phyloP scores from a whole-genome alignment of 1,140 invertebrate genomes.

The Notospermus geniculatus region DNA sequence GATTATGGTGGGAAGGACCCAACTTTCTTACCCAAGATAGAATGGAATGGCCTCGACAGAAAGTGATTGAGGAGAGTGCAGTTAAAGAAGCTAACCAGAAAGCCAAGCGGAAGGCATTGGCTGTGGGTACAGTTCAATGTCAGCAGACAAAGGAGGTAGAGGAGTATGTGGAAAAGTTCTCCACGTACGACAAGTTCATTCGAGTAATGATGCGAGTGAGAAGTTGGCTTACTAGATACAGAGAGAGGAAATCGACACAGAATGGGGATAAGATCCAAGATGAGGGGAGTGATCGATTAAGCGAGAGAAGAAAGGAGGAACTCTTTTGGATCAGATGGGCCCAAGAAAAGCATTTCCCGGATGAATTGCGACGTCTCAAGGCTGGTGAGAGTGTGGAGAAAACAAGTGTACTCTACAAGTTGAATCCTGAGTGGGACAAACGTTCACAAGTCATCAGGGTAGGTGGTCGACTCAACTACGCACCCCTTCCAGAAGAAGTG shows the following conservation, averaged over 20 bases:
- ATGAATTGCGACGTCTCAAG: background rate
- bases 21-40: background rate
- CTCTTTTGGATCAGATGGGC: background rate
- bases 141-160: background rate
- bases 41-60: background rate
- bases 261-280: too few relatives aligned
- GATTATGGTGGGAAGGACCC: background rate
- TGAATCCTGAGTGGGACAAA: background rate
- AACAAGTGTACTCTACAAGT: background rate
- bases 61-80: background rate
- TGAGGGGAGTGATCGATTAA: too few relatives aligned
- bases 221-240: background rate
- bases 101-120: background rate
- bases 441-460: background rate
- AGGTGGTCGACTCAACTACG: background rate
- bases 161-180: background rate
- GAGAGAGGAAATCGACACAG: too few relatives aligned
- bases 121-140: background rate
- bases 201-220: slow-evolving; percentile 2
- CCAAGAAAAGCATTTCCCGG: background rate
- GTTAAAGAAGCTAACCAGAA: background rate
- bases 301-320: background rate
- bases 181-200: background rate
- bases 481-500: background rate
- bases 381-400: background rate